These are phyloP conservation scores for Caretta caretta DNA, from an alignment of 2,113 vertebrate genomes.

Conservation along the genomic window DNA sequence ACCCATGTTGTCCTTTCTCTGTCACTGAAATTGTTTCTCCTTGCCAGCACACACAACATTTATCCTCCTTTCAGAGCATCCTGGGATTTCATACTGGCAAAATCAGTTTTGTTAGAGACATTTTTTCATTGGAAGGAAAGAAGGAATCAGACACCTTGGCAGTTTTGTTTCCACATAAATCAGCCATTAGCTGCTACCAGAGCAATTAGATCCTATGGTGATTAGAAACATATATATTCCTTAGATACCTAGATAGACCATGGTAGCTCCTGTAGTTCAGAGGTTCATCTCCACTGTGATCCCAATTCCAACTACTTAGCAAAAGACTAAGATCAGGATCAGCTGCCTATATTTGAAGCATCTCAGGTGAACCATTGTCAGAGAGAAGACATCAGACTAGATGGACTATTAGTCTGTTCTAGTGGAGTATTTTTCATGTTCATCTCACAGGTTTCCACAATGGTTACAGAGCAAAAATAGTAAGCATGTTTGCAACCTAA, in stretches of 20 bases:
- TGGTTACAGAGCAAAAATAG: neutral
- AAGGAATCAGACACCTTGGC: rapidly evolving
- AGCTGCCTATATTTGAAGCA: neutral
- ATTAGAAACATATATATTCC: neutral
- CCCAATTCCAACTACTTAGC: neutral
- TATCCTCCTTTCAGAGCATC: neutral
- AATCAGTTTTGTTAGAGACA: neutral
- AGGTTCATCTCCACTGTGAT: neutral
- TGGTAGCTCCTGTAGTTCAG: neutral
- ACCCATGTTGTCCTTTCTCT: neutral
- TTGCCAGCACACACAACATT: neutral
- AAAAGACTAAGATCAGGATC: neutral
- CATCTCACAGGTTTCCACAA: neutral
- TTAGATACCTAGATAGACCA: neutral
- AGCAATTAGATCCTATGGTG: neutral
- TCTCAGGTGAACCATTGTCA: neutral
- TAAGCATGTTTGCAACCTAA: neutral
- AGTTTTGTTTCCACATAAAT: neutral
- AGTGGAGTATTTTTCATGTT: neutral
- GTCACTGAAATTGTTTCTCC: neutral
- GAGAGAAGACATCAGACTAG: neutral
- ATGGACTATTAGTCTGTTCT: neutral
- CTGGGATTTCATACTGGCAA: neutral
- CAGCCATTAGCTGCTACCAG: neutral
- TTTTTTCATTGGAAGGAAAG: neutral